These are phyloP conservation scores for Drosophila dunni DNA, from an alignment of 1,140 invertebrate species.

Conservation along the genomic window DNA sequence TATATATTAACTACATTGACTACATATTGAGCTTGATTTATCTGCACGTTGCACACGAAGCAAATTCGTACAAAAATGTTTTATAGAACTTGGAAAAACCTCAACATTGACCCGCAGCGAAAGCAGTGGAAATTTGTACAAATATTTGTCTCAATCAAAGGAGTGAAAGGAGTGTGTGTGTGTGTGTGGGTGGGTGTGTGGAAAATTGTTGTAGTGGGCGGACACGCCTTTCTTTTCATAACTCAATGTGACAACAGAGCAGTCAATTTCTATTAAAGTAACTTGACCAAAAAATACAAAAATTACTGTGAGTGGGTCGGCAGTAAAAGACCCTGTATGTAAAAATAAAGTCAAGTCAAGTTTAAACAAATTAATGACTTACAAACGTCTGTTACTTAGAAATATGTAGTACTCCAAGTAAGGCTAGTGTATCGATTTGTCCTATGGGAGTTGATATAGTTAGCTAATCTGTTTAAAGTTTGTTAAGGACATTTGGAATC, in stretches of 20 bases:
- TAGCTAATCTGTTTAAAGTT: too few relatives aligned
- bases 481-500: too few relatives aligned
- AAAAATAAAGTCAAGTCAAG: too few relatives aligned
- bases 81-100: slow-evolving; percentile 56
- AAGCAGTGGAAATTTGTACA: slow-evolving; percentile 63
- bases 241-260: slow-evolving; percentile 60
- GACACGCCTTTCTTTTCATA: slow-evolving; percentile 54
- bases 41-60: slow-evolving; percentile 36
- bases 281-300: slow-evolving; percentile 37
- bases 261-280: slow-evolving; percentile 68
- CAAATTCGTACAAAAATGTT: slow-evolving; percentile 64
- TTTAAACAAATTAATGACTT: too few relatives aligned
- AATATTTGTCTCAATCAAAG: slow-evolving; percentile 79
- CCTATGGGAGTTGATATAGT: too few relatives aligned
- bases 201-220: slow-evolving; percentile 15
- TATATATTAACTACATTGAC: background rate
- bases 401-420: too few relatives aligned
- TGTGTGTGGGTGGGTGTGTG: slow-evolving; percentile 4
- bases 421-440: too few relatives aligned
- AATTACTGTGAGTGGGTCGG: background rate
- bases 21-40: slow-evolving; percentile 1
- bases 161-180: background rate
- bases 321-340: background rate
- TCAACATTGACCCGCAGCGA: slow-evolving; percentile 35
- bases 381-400: too few relatives aligned